Evolutionary conservation across 2,888 invertebrate species (phyloP).

Genomic region (Alcis repandata): DNA sequence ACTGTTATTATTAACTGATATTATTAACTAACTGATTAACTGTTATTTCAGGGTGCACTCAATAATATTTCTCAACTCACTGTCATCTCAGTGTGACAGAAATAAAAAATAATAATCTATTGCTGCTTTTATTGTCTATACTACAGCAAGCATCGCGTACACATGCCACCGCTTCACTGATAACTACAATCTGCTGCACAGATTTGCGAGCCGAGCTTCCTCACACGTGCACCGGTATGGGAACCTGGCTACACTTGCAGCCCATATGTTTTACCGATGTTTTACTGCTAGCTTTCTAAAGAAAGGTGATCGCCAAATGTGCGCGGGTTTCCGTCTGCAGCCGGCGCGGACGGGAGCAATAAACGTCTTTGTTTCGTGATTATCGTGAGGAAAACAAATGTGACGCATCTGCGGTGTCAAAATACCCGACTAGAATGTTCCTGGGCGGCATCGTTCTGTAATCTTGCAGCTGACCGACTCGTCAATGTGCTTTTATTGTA

Average conservation of each 20-base stretch:
- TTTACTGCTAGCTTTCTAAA: conserved; percentile 80
- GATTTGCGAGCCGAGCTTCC: conserved; percentile 77
- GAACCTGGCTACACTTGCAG: conserved; percentile 61
- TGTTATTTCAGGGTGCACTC: too few species aligned
- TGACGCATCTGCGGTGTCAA: conserved; percentile 48
- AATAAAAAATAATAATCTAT: not conserved
- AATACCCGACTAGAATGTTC: conserved; percentile 14
- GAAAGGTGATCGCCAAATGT: conserved; percentile 82
- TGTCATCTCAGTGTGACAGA: not conserved
- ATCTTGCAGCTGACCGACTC: conserved; percentile 24
- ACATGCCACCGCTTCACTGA: conserved; percentile 54
- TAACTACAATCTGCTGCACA: conserved; percentile 78
- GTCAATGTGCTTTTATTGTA: conserved; percentile 12
- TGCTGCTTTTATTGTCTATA: not conserved
- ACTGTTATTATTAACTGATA: too few species aligned
- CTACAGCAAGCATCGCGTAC: conserved; percentile 14
- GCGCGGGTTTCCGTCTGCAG: conserved; percentile 63
- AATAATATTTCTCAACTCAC: not conserved
- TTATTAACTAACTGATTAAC: too few species aligned
- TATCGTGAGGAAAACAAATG: conserved; percentile 50
- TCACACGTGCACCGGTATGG: conserved; percentile 77
- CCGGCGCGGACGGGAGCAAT: conserved; percentile 52
- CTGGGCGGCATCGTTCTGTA: conserved; percentile 22
- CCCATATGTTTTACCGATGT: conserved; percentile 80
- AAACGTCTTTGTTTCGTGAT: conserved; percentile 62